Percentiles rank a stretch among this genome's conserved stretches.
Evolutionary conservation across 2,888 invertebrate genomes (phyloP).

Genomic region (Limnephilus rhombicus): DNA sequence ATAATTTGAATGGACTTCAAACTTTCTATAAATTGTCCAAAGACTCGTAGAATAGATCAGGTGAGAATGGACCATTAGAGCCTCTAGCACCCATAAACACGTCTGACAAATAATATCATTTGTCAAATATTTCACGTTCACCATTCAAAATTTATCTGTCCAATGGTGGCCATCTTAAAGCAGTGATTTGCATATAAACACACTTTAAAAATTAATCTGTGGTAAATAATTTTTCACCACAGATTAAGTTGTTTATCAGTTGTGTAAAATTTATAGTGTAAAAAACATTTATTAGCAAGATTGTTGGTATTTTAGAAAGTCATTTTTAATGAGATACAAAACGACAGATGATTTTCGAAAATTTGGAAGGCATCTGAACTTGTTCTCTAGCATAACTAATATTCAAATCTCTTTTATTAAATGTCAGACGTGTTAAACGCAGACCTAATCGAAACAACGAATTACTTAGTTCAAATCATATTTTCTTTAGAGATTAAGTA

Average conservation of each 20-base stretch:
- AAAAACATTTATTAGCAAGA: no score
- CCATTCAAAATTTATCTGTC: not conserved
- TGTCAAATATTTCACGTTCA: not conserved
- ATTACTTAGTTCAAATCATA: slow-evolving; percentile 15
- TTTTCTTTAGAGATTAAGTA: not conserved
- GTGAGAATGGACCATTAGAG: not conserved
- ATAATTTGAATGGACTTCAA: no score
- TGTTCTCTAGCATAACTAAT: not conserved
- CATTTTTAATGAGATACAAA: not conserved
- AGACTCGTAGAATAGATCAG: no score
- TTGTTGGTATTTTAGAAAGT: not conserved
- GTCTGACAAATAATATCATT: not conserved
- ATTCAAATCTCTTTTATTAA: not conserved
- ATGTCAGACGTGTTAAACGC: not conserved
- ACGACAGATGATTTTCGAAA: not conserved
- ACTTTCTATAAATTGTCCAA: no score
- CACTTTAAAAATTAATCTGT: no score
- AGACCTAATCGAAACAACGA: slow-evolving; percentile 12
- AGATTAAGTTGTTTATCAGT: no score
- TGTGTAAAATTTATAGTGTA: no score
- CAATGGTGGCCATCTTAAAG: not conserved
- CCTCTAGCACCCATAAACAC: not conserved
- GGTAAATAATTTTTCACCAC: no score
- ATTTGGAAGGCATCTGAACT: not conserved
- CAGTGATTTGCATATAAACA: not conserved